Base-by-base conservation (phyloP, 2,113 vertebrate species). In the Gobius niger region DNA sequence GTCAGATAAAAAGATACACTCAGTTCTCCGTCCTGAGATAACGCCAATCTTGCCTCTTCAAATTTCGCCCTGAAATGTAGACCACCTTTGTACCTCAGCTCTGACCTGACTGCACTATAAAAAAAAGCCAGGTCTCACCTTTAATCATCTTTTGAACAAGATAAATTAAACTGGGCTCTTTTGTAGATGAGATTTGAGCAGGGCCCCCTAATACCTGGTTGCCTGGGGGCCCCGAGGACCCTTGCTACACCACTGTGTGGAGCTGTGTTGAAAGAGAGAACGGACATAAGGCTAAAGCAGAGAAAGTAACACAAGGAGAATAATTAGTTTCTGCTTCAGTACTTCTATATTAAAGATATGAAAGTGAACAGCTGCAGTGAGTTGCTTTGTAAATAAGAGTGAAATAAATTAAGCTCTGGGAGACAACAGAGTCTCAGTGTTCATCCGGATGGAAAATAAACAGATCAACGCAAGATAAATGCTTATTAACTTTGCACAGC, bases 351-450 rank as follows among this genome's bases (percentile, higher is more conserved):
- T 44, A 63, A 44, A 63, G 60, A 47, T 63, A 18, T 63, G 42
- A 18, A 44, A 19, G 4, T 19, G 44, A 63, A 63, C 60, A 63
- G 60, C 44, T 63, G 41, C 44, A 16, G 24, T 34, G n/a, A 19
- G 60, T 63, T 44, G 44, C 16, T 18, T 12, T 62, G 40, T 62
- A 44, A 62, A 62, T 62, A 42, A 15, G 34, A 44, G 40, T 54
- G 59, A 62, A 42, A 46, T 46, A 44, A 19, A 63, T 44, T 46
- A 63, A 63, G 44, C 44, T 16, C 44, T 16, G n/a, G 42, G 42
- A 47, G 65, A 68, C 44, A 49, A 60, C 34, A 47, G 54, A 34
- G 62, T 50, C 63, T 60, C 63, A 60, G 41, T 65, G 54, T 66
- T 57, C 34, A 59, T 11, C 11, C 40, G 0, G 19, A 53, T 19